phyloP scores from a whole-genome alignment of 2,113 vertebrate species.

The Theristicus caerulescens region DNA sequence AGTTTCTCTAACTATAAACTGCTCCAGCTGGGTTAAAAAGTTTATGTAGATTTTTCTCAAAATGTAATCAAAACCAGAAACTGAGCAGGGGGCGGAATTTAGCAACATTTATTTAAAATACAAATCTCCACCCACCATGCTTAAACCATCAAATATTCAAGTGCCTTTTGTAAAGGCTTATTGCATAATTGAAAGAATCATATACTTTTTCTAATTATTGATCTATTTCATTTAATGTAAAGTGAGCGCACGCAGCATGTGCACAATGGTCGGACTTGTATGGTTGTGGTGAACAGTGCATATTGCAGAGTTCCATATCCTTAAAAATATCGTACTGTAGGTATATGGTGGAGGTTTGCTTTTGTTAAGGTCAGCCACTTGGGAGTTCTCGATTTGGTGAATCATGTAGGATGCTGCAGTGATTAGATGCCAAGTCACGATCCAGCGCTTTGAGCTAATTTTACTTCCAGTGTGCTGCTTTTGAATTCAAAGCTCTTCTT shows the following conservation, averaged over 20 bases:
- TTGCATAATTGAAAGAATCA: not conserved
- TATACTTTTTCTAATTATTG: not conserved
- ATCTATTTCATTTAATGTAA: not conserved
- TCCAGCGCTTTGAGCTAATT: conserved; percentile 48
- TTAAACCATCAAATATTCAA: not conserved
- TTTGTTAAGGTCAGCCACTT: not conserved
- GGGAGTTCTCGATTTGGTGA: conserved; percentile 13
- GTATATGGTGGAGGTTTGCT: not conserved
- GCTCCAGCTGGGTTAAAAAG: not conserved
- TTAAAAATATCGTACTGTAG: not conserved
- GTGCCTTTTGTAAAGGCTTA: not conserved
- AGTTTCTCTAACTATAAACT: not conserved
- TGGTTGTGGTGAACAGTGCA: not conserved
- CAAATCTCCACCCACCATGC: not conserved
- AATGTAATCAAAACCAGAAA: not conserved
- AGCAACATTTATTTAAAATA: not conserved
- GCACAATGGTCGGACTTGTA: not conserved
- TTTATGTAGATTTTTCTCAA: not conserved
- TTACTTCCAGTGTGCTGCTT: conserved; percentile 40
- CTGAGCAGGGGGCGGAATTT: not conserved
- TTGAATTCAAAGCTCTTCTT: not conserved
- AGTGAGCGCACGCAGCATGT: not conserved
- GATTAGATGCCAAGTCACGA: conserved; percentile 50
- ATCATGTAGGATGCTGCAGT: not conserved
- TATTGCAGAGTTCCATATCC: not conserved